Conservation (phyloP, 1,140 invertebrate species). For the Calliphora vicina region DNA sequence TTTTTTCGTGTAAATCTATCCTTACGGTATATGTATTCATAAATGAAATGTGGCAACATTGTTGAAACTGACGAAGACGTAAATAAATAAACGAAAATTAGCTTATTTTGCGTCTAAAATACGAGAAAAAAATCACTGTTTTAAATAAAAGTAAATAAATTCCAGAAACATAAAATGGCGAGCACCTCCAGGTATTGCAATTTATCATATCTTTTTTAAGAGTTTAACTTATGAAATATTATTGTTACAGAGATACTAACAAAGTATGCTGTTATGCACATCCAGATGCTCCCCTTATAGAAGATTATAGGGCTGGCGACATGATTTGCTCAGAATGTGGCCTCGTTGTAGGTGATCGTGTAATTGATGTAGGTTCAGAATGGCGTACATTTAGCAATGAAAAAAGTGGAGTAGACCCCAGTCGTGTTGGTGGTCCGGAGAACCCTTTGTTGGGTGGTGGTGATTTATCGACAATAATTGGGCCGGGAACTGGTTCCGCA, state of each 20-base stretch:
- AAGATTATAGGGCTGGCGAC: slow-evolving; percentile 98
- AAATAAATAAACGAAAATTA: background rate
- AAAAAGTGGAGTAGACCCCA: slow-evolving; percentile 94
- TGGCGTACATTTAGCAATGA: slow-evolving; percentile 99
- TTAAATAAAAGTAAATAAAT: background rate
- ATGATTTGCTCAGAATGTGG: slow-evolving; percentile 99
- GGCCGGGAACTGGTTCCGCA: slow-evolving; percentile 85
- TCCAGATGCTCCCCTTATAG: slow-evolving; percentile 93
- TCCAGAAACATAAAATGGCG: background rate
- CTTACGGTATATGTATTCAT: no score
- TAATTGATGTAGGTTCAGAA: slow-evolving; percentile 99
- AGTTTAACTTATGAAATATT: background rate
- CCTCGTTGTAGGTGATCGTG: slow-evolving; percentile 97
- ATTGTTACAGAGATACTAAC: slow-evolving; percentile 61
- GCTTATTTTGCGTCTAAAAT: background rate
- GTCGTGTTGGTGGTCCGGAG: slow-evolving; percentile 97
- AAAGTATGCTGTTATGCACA: slow-evolving; percentile 91
- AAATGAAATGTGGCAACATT: no score
- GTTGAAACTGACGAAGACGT: background rate
- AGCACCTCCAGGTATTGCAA: background rate
- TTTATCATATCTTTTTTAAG: background rate
- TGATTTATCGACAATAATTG: slow-evolving; percentile 97
- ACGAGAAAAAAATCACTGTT: background rate
- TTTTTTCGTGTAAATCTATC: no score
- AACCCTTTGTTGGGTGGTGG: slow-evolving; percentile 95